These are phyloP conservation scores for Pseudopipra pipra DNA, from an alignment of 2,113 vertebrate species.

Conservation along the genomic window DNA sequence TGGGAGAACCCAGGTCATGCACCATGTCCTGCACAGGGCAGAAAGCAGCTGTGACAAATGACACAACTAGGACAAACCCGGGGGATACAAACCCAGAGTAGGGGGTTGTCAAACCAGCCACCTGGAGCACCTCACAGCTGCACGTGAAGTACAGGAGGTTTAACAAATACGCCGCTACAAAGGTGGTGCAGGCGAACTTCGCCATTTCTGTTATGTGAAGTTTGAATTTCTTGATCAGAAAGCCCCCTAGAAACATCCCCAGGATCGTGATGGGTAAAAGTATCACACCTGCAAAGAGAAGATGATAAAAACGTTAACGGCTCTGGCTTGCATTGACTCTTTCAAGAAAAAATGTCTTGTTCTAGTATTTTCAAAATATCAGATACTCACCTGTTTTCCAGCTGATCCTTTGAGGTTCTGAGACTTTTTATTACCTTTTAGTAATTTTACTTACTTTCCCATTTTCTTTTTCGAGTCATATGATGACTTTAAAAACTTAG, in stretches of 20 bases:
- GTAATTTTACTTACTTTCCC: background rate
- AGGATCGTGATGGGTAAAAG: slow-evolving; percentile 78
- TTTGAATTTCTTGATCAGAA: slow-evolving; percentile 86
- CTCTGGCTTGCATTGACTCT: background rate
- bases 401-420: background rate
- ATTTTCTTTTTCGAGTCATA: background rate
- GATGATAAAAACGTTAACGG: background rate
- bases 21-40: background rate
- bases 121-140: slow-evolving; percentile 79
- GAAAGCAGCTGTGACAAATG: background rate
- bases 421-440: background rate
- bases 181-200: slow-evolving; percentile 78
- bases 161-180: slow-evolving; percentile 72
- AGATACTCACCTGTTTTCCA: background rate
- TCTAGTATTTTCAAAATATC: background rate
- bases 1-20: background rate
- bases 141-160: slow-evolving; percentile 76
- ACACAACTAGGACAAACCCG: background rate
- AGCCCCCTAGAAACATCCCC: slow-evolving; percentile 85
- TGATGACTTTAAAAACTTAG: background rate
- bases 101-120: slow-evolving; percentile 80
- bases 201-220: slow-evolving; percentile 77
- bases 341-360: background rate
- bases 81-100: slow-evolving; percentile 79
- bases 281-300: slow-evolving; percentile 74